Conservation (phyloP, 1,140 invertebrate species). For the Zaprionus taronus region DNA sequence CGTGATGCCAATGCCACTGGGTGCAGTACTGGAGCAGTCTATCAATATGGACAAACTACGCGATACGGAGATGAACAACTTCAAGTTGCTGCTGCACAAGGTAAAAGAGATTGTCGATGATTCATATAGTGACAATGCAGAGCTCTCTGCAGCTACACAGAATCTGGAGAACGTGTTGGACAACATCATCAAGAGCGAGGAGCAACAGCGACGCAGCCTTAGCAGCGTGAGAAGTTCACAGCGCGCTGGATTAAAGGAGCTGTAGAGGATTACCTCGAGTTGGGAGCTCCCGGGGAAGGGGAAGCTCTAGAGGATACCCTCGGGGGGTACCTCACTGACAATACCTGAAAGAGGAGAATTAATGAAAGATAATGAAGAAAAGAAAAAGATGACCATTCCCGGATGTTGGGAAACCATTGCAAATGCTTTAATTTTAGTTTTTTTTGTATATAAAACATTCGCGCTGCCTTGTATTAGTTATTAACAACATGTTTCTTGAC, state of each 20-base stretch:
- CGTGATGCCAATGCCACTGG: conserved; percentile 46
- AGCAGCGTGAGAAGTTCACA: conserved; percentile 39
- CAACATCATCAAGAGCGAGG: conserved; percentile 76
- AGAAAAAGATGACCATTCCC: neutral
- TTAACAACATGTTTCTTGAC: conserved; percentile 6
- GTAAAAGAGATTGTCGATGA: conserved; percentile 83
- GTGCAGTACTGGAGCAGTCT: conserved; percentile 55
- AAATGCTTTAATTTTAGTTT: conserved; percentile 8
- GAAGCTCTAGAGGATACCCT: neutral
- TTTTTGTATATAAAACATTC: conserved; percentile 2
- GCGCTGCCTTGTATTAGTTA: neutral
- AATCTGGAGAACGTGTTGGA: conserved; percentile 81
- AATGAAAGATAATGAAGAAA: neutral
- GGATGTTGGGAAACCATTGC: neutral
- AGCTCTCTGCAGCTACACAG: conserved; percentile 78
- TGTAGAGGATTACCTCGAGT: neutral
- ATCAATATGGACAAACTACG: conserved; percentile 42
- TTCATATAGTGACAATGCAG: conserved; percentile 82
- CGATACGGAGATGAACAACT: conserved; percentile 79
- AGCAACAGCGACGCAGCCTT: conserved; percentile 61
- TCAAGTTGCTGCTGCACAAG: conserved; percentile 74
- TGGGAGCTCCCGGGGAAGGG: neutral
- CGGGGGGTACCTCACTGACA: neutral
- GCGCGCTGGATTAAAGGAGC: neutral
- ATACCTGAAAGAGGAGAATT: neutral